These are phyloP conservation scores for Metallyticus violacea DNA, from an alignment of 2,888 invertebrate genomes.

Conservation along the genomic window DNA sequence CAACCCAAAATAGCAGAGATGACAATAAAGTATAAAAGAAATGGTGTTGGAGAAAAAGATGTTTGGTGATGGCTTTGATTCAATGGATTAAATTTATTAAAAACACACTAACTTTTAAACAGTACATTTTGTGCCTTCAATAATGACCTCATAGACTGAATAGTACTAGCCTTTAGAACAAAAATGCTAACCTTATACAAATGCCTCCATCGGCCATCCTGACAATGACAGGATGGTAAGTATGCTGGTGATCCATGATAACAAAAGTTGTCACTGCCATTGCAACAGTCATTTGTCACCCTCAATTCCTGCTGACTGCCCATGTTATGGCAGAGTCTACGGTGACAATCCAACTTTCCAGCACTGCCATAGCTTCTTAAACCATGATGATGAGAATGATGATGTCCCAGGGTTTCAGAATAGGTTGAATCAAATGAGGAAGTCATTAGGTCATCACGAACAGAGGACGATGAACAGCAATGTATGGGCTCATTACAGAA, in stretches of 20 bases:
- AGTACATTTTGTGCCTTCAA: too few species aligned
- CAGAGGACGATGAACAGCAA: background rate
- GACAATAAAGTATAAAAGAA: too few species aligned
- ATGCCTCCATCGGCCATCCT: conserved; percentile 13
- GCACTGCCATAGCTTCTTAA: conserved; percentile 51
- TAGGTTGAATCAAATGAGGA: background rate
- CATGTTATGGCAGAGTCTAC: conserved; percentile 40
- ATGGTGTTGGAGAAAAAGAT: too few species aligned
- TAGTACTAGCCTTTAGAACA: background rate
- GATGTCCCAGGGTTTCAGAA: background rate
- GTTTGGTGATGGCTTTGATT: too few species aligned
- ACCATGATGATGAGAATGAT: conserved; percentile 39
- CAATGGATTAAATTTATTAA: too few species aligned
- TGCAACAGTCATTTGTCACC: background rate
- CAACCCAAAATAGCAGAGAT: too few species aligned
- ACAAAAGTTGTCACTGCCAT: conserved; percentile 9
- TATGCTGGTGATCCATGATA: background rate
- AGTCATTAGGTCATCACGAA: background rate
- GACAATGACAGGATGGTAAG: conserved; percentile 15
- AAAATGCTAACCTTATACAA: conserved; percentile 17
- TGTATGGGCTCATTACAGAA: background rate
- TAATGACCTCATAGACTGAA: too few species aligned
- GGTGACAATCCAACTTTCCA: conserved; percentile 49
- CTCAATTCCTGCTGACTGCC: conserved; percentile 22
- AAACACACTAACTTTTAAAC: too few species aligned